phyloP scores from a whole-genome alignment of 2,888 invertebrate species.

The Tridacna crocea region DNA sequence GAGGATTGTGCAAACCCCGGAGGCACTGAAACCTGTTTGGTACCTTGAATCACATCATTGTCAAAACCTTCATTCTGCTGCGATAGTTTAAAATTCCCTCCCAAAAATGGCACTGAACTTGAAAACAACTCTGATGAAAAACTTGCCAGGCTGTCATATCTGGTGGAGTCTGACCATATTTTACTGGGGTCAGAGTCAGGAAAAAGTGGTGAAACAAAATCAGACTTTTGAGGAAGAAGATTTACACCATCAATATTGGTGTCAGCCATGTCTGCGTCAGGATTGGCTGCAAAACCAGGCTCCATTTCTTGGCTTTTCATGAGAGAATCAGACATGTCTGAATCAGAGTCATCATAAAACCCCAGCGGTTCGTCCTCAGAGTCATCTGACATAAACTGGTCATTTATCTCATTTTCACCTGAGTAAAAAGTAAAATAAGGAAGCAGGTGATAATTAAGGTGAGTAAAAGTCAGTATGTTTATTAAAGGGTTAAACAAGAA shows the following conservation, averaged over 20 bases:
- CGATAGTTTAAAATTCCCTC: constrained; percentile 70
- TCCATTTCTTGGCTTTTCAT: constrained; percentile 81
- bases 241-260: constrained; percentile 12
- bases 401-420: constrained; percentile 73
- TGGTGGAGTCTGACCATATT: constrained; percentile 64
- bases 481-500: too few relatives aligned
- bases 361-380: constrained; percentile 80
- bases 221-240: constrained; percentile 32
- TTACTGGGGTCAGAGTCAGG: constrained; percentile 55
- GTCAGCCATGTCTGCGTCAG: constrained; percentile 35
- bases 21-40: constrained; percentile 66
- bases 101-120: constrained; percentile 76
- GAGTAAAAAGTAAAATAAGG: neutral
- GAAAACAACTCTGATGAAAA: constrained; percentile 79
- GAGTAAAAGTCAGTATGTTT: too few relatives aligned
- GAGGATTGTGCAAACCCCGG: constrained; percentile 73
- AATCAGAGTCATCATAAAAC: constrained; percentile 79
- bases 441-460: too few relatives aligned
- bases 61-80: constrained; percentile 66
- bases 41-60: constrained; percentile 79
- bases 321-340: constrained; percentile 79
- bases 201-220: constrained; percentile 42
- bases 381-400: constrained; percentile 75
- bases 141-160: constrained; percentile 72
- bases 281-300: constrained; percentile 66